Base-by-base conservation (phyloP, 2,113 vertebrate genomes). In the Rissa tridactyla region DNA sequence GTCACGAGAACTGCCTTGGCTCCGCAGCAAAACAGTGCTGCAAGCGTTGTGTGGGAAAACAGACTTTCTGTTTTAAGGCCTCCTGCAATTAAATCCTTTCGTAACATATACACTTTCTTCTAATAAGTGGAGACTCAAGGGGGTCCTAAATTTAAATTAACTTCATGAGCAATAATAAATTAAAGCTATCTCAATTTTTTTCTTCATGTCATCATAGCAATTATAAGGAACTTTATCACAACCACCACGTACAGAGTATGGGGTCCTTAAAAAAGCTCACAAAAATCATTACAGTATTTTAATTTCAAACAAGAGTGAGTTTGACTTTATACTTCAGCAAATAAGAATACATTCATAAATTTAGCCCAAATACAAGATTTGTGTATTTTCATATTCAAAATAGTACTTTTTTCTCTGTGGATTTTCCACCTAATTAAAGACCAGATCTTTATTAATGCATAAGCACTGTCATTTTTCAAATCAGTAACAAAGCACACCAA, bases 371-470 rank as follows among this genome's bases (percentile, higher is more conserved):
- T 21, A 47, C 30, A 92, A 76, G 36, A n/a, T 36, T 54, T 42
- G 47, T 71, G 57, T 47, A 52, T 62, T 83, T 88, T 70, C 9
- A 1, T 54, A 46, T 62, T 82, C 34, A 69, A 91, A 93, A 72
- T 13, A 77, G 5, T 13, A 44, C 26, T 65, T 86, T 86, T 47
- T 64, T 10, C 32, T 30, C 30, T n/a, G 10, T 29, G 38, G 15
- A 79, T 91, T 95, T 97, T 82, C 49, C 23, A 27, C 52, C 36
- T 82, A 73, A 89, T 77, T 91, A 85, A 58, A 76, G 29, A 80
- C 2, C 11, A 82, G 81, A 18, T 52, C 52, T 90, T 66, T 87
- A 71, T 54, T 87, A 47, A 57, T 55, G 18, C 22, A 34, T 29
- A 71, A 85, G 15, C n/a, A 29, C 20, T 73, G 40, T 32, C 11